Evolutionary conservation across 2,113 vertebrate genomes (phyloP).

Genomic region (Gymnocephalus cernua): DNA sequence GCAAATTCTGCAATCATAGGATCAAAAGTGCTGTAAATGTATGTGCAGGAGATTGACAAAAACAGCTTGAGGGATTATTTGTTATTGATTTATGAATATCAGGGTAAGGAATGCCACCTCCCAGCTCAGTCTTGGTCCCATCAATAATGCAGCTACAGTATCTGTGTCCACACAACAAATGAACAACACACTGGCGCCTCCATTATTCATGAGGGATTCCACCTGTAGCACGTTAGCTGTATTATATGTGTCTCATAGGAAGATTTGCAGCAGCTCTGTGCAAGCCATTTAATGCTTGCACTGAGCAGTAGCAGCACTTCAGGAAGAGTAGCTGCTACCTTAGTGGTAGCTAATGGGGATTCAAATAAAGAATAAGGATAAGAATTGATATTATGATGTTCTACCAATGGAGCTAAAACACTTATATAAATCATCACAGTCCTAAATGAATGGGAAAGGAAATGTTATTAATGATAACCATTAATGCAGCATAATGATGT

Average conservation of each 20-base stretch:
- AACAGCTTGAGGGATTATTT: conserved; percentile 32
- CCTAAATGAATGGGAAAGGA: conserved; percentile 4
- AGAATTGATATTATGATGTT: conserved; percentile 3
- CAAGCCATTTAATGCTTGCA: conserved; percentile 15
- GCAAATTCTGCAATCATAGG: conserved; percentile 8
- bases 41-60: conserved; percentile 8
- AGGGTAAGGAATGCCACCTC: conserved; percentile 57
- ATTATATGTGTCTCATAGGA: conserved; percentile 59
- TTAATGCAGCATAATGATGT: not conserved
- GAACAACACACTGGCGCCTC: conserved; percentile 67
- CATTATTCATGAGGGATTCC: conserved; percentile 80
- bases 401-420: not conserved
- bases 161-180: conserved; percentile 80
- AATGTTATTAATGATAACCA: conserved; percentile 23
- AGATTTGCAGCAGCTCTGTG: conserved; percentile 10
- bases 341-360: too few relatives aligned
- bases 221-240: conserved; percentile 67
- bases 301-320: not conserved
- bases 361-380: too few relatives aligned
- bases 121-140: conserved; percentile 54
- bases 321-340: not conserved
- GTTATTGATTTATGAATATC: conserved; percentile 70
- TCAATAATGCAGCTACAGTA: conserved; percentile 81
- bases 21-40: not conserved
- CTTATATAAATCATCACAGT: conserved; percentile 1